Percentiles rank a stretch among this genome's conserved stretches.
These are phyloP conservation scores for Oscheius onirici DNA, from an alignment of 2,888 invertebrate genomes.

Conservation along the genomic window DNA sequence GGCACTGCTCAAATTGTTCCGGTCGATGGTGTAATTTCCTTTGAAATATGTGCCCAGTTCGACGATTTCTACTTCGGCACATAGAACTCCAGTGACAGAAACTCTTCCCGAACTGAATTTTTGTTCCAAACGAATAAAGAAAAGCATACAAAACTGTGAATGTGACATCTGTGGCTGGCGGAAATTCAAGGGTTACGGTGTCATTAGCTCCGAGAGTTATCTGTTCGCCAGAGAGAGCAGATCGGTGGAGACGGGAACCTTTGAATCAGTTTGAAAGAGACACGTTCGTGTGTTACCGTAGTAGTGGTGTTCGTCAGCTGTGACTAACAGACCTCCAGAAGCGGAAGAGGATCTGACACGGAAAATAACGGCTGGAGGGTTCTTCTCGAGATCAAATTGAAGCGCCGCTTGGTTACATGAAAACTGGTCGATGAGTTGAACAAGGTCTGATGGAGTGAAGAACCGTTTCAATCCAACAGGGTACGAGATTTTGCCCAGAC, in stretches of 20 bases:
- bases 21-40: slow-evolving; percentile 14
- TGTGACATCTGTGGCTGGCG: not conserved
- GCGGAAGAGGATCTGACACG: slow-evolving; percentile 3
- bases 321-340: not conserved
- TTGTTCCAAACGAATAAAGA: not conserved
- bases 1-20: not conserved
- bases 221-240: not conserved
- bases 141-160: slow-evolving; percentile 3
- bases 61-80: too few relatives aligned
- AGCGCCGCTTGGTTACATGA: slow-evolving; percentile 14
- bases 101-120: slow-evolving; percentile 11
- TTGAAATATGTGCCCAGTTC: not conserved
- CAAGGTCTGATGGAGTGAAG: not conserved
- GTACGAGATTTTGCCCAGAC: not conserved
- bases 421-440: slow-evolving; percentile 8
- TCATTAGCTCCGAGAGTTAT: not conserved
- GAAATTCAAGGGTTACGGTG: slow-evolving; percentile 8
- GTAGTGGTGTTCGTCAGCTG: slow-evolving; percentile 1
- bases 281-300: not conserved
- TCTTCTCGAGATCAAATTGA: slow-evolving; percentile 10
- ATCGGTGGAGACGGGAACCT: slow-evolving; percentile 10
- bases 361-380: slow-evolving; percentile 14
- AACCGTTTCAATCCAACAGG: not conserved
- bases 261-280: not conserved
- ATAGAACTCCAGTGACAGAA: not conserved